Conservation (phyloP, 2,888 invertebrate genomes). For the Ephialtes manifestator region DNA sequence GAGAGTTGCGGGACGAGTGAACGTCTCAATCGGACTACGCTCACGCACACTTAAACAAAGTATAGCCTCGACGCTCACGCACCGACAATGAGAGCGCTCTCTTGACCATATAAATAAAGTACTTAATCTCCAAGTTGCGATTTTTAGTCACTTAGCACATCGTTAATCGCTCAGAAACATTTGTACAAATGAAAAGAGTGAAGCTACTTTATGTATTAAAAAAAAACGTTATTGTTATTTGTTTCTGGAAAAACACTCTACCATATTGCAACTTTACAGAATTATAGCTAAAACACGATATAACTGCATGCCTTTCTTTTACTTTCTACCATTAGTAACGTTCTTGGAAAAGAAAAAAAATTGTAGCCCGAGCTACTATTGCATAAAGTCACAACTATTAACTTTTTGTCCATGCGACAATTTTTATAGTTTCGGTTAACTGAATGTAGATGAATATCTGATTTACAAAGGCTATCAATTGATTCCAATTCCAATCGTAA, state of each 20-base stretch:
- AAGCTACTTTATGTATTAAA: not conserved
- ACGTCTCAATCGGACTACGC: constrained; percentile 66
- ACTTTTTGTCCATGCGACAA: too few species aligned
- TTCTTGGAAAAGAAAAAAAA: not conserved
- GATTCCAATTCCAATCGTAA: too few species aligned
- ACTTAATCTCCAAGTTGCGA: not conserved
- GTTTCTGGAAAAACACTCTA: too few species aligned
- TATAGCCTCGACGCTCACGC: constrained; percentile 26
- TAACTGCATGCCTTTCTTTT: too few species aligned
- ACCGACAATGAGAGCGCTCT: constrained; percentile 35
- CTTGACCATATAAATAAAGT: constrained; percentile 44
- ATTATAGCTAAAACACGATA: too few species aligned
- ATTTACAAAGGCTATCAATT: too few species aligned
- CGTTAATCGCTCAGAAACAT: not conserved
- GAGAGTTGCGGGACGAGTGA: constrained; percentile 59
- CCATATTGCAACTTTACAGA: too few species aligned
- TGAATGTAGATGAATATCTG: too few species aligned
- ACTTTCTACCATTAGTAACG: not conserved
- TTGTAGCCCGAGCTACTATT: too few species aligned
- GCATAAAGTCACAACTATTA: too few species aligned
- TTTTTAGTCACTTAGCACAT: not conserved
- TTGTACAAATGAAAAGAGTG: not conserved
- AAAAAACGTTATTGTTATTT: too few species aligned
- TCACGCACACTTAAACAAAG: constrained; percentile 56
- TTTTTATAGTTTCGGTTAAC: too few species aligned